Conservation (phyloP, 2,113 vertebrate genomes). For the Solenodon paradoxus region DNA sequence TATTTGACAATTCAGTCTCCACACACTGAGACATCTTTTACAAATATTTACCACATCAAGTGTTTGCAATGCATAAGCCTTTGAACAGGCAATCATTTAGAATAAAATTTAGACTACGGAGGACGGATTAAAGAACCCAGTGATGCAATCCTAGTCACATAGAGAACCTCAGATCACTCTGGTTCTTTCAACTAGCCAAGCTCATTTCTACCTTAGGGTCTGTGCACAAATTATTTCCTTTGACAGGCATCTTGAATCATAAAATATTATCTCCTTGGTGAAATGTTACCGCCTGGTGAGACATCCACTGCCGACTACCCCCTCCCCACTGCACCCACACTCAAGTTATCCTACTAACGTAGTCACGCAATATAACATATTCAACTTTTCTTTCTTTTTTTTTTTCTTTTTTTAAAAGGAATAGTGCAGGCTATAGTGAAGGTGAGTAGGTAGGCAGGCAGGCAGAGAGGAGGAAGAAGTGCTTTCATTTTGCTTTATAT, state of each 20-base stretch:
- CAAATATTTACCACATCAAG: not conserved
- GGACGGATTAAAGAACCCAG: not conserved
- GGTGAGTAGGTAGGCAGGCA: too few relatives aligned
- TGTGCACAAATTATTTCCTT: not conserved
- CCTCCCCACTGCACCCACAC: too few relatives aligned
- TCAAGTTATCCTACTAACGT: too few relatives aligned
- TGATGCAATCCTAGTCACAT: not conserved
- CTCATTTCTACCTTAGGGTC: not conserved
- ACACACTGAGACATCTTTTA: not conserved
- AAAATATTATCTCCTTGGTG: too few relatives aligned
- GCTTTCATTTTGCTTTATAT: too few relatives aligned
- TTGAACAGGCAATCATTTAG: not conserved
- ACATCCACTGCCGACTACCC: not conserved
- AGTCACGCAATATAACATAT: too few relatives aligned
- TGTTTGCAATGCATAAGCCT: not conserved
- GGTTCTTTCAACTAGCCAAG: not conserved
- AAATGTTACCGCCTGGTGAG: not conserved
- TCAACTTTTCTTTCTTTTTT: too few relatives aligned
- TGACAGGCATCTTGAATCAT: not conserved
- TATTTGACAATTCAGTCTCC: not conserved
- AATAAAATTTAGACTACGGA: not conserved
- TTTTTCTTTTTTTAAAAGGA: too few relatives aligned
- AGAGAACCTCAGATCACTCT: not conserved
- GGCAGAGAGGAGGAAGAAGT: too few relatives aligned
- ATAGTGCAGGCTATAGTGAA: too few relatives aligned